Percentiles rank a stretch among this genome's conserved stretches.
Evolutionary conservation across 2,797 vertebrate species (phyloP).

Genomic region (Ctenopoma kingsleyae): DNA sequence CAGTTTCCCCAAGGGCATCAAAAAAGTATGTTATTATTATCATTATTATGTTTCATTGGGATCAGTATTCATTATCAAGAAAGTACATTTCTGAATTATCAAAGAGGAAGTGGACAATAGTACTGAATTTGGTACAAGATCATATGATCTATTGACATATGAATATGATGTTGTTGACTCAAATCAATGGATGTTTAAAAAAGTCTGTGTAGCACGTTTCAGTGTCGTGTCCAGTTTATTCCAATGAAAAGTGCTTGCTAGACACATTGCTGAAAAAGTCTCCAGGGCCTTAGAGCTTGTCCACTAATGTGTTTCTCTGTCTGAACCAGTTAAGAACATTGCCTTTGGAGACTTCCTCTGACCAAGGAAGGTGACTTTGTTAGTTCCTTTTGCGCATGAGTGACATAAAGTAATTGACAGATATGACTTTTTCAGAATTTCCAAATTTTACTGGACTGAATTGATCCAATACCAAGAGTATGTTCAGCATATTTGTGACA

Average conservation of each 20-base stretch:
- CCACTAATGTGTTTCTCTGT: background rate
- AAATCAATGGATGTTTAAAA: background rate
- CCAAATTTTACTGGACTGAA: background rate
- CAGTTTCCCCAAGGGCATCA: too few species aligned
- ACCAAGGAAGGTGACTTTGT: background rate
- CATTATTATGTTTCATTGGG: background rate
- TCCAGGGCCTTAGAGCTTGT: background rate
- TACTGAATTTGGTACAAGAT: background rate
- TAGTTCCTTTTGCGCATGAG: background rate
- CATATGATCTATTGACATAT: background rate
- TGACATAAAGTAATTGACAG: background rate
- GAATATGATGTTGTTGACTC: background rate
- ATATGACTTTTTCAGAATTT: background rate
- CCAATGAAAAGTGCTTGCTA: background rate
- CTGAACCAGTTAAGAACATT: background rate
- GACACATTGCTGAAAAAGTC: background rate
- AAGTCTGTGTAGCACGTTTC: background rate
- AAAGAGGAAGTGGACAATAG: background rate
- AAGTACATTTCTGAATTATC: background rate
- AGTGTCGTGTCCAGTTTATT: slow-evolving; percentile 2
- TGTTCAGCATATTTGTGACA: background rate
- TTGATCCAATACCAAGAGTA: background rate
- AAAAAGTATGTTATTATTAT: too few species aligned
- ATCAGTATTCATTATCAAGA: background rate
- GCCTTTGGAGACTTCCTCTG: background rate